phyloP scores from a whole-genome alignment of 2,113 vertebrate species.

The Antechinus flavipes region DNA sequence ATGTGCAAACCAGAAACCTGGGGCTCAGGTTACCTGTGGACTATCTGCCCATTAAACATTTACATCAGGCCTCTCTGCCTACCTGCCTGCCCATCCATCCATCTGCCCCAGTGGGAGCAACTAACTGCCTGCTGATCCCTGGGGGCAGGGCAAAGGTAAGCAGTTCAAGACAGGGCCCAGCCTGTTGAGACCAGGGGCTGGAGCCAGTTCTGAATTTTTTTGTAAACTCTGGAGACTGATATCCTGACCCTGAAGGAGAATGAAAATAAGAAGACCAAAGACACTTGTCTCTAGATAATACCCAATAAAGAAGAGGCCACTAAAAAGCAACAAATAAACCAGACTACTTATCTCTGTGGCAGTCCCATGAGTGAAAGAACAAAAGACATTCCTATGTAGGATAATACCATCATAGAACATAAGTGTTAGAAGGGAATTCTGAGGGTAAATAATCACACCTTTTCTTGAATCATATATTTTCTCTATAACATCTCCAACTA shows the following conservation, averaged over 20 bases:
- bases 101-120: not conserved
- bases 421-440: not conserved
- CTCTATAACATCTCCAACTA: not conserved
- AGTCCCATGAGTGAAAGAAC: not conserved
- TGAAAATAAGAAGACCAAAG: not conserved
- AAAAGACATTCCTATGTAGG: not conserved
- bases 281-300: not conserved
- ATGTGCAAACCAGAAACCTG: not conserved
- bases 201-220: not conserved
- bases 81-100: not conserved
- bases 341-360: not conserved
- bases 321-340: not conserved
- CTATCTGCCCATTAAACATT: not conserved
- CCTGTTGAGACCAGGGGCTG: not conserved
- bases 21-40: not conserved
- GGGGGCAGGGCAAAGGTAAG: not conserved
- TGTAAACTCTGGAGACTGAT: not conserved
- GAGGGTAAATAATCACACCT: not conserved
- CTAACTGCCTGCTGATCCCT: not conserved
- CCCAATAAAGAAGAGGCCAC: not conserved
- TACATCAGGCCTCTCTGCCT: not conserved
- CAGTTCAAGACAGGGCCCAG: not conserved
- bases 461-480: not conserved
- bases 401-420: not conserved
- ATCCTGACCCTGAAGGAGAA: not conserved